A percentile compares a stretch with the other conserved stretches of the same genome.
Conservation (phyloP, 2,113 vertebrate genomes). For the Tor tambroides region DNA sequence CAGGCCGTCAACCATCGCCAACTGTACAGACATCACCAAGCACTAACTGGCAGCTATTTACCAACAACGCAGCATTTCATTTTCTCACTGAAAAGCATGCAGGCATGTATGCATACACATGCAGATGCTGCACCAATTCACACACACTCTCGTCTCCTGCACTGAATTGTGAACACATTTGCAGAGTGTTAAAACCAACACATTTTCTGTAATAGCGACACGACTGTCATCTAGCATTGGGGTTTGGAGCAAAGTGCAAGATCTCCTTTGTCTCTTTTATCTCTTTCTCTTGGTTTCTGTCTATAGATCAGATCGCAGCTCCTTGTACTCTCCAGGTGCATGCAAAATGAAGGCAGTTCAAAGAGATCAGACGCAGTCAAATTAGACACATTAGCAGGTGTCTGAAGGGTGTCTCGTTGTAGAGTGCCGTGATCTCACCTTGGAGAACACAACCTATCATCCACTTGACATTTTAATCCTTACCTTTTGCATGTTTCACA, state of each 20-base stretch:
- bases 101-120: slow-evolving; percentile 4
- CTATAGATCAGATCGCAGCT: neutral
- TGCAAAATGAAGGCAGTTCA: slow-evolving; percentile 20
- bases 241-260: slow-evolving; percentile 19
- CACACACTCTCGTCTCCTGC: neutral
- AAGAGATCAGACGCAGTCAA: slow-evolving; percentile 1
- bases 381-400: slow-evolving; percentile 10
- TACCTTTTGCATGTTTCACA: neutral
- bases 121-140: neutral
- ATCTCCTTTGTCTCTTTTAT: neutral
- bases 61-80: neutral
- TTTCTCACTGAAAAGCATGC: slow-evolving; percentile 19
- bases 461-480: slow-evolving; percentile 16
- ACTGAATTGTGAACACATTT: neutral
- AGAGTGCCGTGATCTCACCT: neutral
- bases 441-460: slow-evolving; percentile 1
- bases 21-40: slow-evolving; percentile 40
- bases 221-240: neutral
- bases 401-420: neutral
- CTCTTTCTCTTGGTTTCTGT: neutral
- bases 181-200: neutral
- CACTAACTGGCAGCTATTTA: slow-evolving; percentile 53
- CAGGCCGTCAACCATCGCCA: slow-evolving; percentile 45
- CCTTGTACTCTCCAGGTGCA: neutral
- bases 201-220: neutral